phyloP scores from a whole-genome alignment of 2,113 vertebrate genomes.

The Nycticorax nycticorax region DNA sequence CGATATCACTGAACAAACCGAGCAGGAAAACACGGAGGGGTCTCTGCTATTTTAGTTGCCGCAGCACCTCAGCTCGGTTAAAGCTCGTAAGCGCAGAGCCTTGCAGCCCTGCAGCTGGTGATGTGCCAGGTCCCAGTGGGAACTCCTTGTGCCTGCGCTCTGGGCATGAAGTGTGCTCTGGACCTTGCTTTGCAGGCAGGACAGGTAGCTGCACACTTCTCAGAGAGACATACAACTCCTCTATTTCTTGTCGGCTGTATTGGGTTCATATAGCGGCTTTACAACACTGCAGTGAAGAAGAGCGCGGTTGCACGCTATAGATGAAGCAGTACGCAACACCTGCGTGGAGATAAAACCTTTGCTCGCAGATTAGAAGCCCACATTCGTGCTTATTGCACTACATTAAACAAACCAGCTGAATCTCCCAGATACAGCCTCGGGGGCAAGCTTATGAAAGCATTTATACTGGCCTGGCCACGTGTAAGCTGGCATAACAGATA shows the following conservation, averaged over 20 bases:
- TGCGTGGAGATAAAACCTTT: neutral
- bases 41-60: neutral
- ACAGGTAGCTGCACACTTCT: neutral
- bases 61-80: neutral
- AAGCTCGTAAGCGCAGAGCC: neutral
- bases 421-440: neutral
- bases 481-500: neutral
- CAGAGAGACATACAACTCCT: neutral
- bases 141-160: neutral
- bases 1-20: neutral
- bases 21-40: neutral
- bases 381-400: neutral
- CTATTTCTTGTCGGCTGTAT: neutral
- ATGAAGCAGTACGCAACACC: neutral
- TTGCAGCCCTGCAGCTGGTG: neutral
- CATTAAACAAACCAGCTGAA: neutral
- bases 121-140: neutral
- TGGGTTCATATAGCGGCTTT: neutral
- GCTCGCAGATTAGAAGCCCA: neutral
- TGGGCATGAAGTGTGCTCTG: rapidly evolving
- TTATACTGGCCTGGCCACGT: neutral
- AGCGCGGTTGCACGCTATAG: rapidly evolving
- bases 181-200: neutral
- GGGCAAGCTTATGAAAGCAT: neutral
- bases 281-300: too few relatives aligned